Conservation (phyloP, 2,888 invertebrate species). For the Ochropleura plecta region DNA sequence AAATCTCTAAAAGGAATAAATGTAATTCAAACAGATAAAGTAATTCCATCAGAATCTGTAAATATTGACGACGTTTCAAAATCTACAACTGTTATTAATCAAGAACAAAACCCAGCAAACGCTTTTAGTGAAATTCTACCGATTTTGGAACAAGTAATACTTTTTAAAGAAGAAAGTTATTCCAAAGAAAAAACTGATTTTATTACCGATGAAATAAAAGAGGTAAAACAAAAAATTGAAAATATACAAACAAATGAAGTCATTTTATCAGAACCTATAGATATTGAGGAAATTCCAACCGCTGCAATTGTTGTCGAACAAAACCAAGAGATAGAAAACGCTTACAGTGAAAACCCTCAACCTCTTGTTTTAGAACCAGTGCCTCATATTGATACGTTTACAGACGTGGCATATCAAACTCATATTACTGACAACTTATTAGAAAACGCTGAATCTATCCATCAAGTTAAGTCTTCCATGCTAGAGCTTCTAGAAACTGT, state of each 20-base stretch:
- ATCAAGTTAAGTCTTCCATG: conserved; percentile 8
- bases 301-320: too few species aligned
- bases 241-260: conserved; percentile 13
- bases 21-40: neutral
- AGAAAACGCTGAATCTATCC: neutral
- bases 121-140: neutral
- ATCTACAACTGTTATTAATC: neutral
- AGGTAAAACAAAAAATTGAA: too few species aligned
- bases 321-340: too few species aligned
- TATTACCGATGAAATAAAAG: too few species aligned
- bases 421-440: conserved; percentile 1
- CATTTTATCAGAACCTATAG: conserved; percentile 11
- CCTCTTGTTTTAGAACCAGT: conserved; percentile 20
- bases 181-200: too few species aligned
- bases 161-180: too few species aligned
- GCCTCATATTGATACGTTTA: neutral
- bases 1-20: neutral
- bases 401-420: neutral
- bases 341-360: conserved; percentile 22
- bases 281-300: neutral
- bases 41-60: conserved; percentile 1
- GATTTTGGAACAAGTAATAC: too few species aligned
- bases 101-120: neutral
- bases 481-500: conserved; percentile 16
- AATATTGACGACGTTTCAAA: neutral